Percentiles rank a stretch among this genome's conserved stretches.
Conservation (phyloP, 2,797 vertebrate species). For the Halcyon smyrnensis region DNA sequence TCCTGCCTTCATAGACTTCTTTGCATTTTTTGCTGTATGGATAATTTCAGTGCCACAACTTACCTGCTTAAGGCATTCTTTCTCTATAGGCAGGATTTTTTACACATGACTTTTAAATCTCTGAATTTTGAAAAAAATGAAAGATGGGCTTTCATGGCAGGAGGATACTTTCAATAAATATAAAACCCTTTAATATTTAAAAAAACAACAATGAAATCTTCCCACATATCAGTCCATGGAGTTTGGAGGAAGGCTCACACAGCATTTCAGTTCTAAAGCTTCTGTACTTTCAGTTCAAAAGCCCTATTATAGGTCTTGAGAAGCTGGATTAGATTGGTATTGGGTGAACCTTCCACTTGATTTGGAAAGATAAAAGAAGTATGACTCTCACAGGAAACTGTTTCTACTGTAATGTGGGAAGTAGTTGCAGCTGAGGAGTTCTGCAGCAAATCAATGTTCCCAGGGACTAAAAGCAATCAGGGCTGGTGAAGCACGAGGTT, state of each 20-base stretch:
- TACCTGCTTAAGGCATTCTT: neutral
- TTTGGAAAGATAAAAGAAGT: neutral
- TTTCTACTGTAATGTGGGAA: neutral
- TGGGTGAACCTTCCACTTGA: neutral
- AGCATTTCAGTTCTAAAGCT: neutral
- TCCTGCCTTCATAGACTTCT: neutral
- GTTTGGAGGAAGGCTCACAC: neutral
- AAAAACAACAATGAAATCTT: neutral
- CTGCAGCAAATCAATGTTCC: neutral
- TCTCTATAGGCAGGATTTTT: neutral
- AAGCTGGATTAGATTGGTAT: neutral
- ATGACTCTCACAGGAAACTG: neutral
- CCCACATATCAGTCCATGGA: fast-evolving
- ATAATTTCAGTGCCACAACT: neutral
- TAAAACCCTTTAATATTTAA: neutral
- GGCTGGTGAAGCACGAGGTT: neutral
- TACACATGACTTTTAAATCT: neutral
- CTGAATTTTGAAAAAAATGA: neutral
- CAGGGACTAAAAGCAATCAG: neutral
- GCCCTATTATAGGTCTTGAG: neutral
- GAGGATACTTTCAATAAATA: neutral
- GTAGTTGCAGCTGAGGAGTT: neutral
- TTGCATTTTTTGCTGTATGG: neutral
- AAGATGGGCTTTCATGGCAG: neutral
- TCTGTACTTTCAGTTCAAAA: neutral